Base-by-base conservation (phyloP, 1,140 invertebrate genomes). In the Euborellia annulipes region DNA sequence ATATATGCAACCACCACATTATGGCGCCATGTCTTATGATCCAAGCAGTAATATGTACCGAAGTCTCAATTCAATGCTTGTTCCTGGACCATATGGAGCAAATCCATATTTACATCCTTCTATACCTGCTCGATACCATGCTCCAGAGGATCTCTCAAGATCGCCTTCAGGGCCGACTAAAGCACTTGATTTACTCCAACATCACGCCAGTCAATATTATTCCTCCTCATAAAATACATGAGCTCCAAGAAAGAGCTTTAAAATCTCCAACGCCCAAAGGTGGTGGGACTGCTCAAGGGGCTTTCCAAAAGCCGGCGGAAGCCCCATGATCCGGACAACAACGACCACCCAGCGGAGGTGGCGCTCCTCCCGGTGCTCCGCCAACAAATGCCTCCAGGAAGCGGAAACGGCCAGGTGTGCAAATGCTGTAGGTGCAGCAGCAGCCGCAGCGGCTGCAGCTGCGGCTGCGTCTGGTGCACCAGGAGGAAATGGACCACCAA, bases 151-250 rank as follows among this genome's bases (percentile, higher is more conserved):
- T 62, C 62, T 86, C 7, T 84, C 81, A 1, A 63, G 79, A 30
- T 78, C 81, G 7, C 52, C 40, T 36, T 42, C 50, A 23, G 36
- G 43, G 32, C 34, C 50, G 45, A 22, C 57, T 49, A 85, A 85
- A 61, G 83, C 85, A 7, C 62, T 91, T 39, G 86, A 91, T 54
- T 64, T 89, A 49, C 63, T 90, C 36, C 84, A 85, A 52, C 82
- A 85, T 50, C 81, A 82, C 59, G 82, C 79, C 43, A 78, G 66
- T 55, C 79, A 79, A 62, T 85, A 83, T 59, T 85, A 85, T 54
- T 75, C 77, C 23, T 73, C n/a, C 78, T 41, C 88, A 92, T 64
- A 93, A 92, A 65, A 92, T 93, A 51, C 87, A 92, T 58, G 88
- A 92, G 62, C 69, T 92, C 32, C 83, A 89, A 59, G 87, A 93